These are phyloP conservation scores for Peromyscus californicus DNA, from an alignment of 2,113 vertebrate species.

Conservation along the genomic window DNA sequence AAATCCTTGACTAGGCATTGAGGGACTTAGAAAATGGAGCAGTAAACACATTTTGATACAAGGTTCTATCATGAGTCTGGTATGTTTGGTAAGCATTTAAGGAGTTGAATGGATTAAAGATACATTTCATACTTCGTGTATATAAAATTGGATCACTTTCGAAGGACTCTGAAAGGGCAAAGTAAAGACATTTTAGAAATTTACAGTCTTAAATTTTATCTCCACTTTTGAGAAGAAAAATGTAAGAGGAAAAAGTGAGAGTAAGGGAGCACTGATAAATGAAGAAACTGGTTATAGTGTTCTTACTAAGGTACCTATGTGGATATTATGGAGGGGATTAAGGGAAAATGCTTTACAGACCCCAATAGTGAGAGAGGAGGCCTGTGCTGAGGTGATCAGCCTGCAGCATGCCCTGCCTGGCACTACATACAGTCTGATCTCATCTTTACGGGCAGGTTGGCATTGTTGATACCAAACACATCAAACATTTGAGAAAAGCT, in stretches of 20 bases:
- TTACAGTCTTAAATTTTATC: neutral
- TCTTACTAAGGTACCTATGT: neutral
- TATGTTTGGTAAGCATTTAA: conserved; percentile 6
- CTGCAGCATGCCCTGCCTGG: neutral
- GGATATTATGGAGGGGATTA: neutral
- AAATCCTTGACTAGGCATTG: neutral
- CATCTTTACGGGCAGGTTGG: neutral
- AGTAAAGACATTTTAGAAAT: conserved; percentile 17
- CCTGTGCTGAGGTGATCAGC: neutral
- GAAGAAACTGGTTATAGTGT: neutral
- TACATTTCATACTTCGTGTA: conserved; percentile 3
- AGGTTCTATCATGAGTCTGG: neutral
- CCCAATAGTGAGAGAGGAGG: too few species aligned
- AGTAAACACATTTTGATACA: neutral
- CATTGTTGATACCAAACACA: neutral
- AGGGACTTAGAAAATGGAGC: neutral
- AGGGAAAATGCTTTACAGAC: neutral
- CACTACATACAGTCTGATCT: neutral
- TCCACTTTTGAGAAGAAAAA: conserved; percentile 7
- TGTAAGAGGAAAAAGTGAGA: neutral
- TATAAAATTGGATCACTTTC: conserved; percentile 8
- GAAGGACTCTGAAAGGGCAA: neutral
- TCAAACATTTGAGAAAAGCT: neutral
- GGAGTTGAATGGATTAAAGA: neutral
- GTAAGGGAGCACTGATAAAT: neutral